These are phyloP conservation scores for Geopemphigus sp. DNA, from an alignment of 1,140 invertebrate genomes.

Conservation along the genomic window DNA sequence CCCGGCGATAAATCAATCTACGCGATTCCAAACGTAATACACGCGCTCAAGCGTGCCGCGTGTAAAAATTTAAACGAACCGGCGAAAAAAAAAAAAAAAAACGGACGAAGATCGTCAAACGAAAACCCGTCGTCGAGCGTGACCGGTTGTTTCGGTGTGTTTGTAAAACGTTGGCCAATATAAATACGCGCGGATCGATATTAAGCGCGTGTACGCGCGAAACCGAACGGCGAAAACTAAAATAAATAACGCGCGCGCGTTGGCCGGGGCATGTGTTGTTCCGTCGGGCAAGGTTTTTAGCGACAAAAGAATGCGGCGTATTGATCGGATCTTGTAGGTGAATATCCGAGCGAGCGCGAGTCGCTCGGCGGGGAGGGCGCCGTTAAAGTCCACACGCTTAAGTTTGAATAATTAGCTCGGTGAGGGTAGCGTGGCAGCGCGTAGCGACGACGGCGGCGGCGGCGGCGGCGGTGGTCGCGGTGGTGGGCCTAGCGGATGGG, in stretches of 20 bases:
- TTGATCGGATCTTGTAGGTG: conserved; percentile 49
- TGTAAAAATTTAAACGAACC: too few relatives aligned
- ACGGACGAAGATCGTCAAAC: neutral
- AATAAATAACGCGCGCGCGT: neutral
- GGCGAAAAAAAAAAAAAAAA: too few relatives aligned
- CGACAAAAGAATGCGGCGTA: conserved; percentile 45
- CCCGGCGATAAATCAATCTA: too few relatives aligned
- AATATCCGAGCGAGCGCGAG: conserved; percentile 38
- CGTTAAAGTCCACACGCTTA: conserved; percentile 49
- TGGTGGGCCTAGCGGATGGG: neutral
- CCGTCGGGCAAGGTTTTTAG: conserved; percentile 29
- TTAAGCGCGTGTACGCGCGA: too few relatives aligned
- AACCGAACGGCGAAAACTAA: neutral
- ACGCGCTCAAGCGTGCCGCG: too few relatives aligned
- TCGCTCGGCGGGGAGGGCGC: conserved; percentile 26
- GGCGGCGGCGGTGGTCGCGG: conserved; percentile 2
- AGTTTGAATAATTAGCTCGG: conserved; percentile 49
- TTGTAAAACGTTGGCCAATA: too few relatives aligned
- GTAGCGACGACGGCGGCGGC: neutral
- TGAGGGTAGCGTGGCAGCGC: neutral
- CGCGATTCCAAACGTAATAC: neutral
- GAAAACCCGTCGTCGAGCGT: neutral
- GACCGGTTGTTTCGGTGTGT: too few relatives aligned
- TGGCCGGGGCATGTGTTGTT: neutral
- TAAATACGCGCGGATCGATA: too few relatives aligned